Evolutionary conservation across 2,113 vertebrate genomes (phyloP).

Genomic region (Rhea pennata): DNA sequence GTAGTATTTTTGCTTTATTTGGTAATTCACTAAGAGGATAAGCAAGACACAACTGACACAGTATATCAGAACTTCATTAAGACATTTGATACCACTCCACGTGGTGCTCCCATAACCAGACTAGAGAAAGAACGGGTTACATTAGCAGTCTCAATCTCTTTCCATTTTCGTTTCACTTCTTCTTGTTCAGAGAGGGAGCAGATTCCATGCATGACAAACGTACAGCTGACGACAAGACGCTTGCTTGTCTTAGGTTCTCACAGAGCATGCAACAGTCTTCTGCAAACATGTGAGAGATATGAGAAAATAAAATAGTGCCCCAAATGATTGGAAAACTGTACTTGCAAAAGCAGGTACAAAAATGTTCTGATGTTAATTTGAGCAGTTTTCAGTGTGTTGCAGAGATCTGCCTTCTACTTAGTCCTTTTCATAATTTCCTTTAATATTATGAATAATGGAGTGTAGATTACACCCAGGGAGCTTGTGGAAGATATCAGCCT

Average conservation of each 20-base stretch:
- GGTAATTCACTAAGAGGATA: background rate
- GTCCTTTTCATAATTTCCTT: background rate
- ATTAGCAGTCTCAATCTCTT: background rate
- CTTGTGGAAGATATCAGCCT: background rate
- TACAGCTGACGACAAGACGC: background rate
- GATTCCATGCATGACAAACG: background rate
- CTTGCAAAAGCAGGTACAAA: background rate
- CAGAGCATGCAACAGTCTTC: background rate
- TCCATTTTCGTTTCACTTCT: background rate
- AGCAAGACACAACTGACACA: background rate
- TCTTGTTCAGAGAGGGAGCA: background rate
- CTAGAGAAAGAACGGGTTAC: background rate
- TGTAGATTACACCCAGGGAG: background rate
- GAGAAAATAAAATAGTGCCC: background rate
- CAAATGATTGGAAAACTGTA: background rate
- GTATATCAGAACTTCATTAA: background rate
- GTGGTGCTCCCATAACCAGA: background rate
- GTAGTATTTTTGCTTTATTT: background rate
- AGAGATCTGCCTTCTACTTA: background rate
- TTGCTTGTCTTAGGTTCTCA: background rate
- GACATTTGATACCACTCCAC: background rate
- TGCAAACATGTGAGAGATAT: background rate
- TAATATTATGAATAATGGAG: background rate
- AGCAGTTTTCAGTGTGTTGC: background rate
- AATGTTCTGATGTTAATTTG: background rate